phyloP scores from a whole-genome alignment of 2,113 vertebrate genomes.

The Seriola rivoliana region DNA sequence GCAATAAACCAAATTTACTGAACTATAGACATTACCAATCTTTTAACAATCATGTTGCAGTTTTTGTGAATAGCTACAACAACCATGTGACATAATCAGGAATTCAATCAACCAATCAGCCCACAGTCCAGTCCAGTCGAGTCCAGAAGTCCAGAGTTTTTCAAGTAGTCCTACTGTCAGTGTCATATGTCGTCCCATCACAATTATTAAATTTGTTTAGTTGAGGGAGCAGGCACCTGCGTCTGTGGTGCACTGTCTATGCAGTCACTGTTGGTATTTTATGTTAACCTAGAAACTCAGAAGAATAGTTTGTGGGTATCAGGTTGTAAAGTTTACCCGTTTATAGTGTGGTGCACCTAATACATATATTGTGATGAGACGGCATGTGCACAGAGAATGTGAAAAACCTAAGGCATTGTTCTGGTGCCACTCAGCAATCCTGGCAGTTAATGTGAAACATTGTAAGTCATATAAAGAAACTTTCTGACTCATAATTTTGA shows the following conservation, averaged over 20 bases:
- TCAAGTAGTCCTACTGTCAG: not conserved
- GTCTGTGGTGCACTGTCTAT: not conserved
- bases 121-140: not conserved
- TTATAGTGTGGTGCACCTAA: slow-evolving; percentile 22
- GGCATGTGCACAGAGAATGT: not conserved
- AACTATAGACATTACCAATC: not conserved
- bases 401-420: slow-evolving; percentile 10
- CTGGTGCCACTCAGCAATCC: not conserved
- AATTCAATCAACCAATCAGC: not conserved
- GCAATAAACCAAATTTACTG: not conserved
- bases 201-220: slow-evolving; percentile 4
- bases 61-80: not conserved
- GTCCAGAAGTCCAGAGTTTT: not conserved
- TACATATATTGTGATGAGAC: not conserved
- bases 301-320: slow-evolving; percentile 17
- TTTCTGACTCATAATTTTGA: not conserved
- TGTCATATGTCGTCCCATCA: not conserved
- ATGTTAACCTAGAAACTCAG: slow-evolving; percentile 27
- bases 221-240: not conserved
- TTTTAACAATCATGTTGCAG: not conserved
- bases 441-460: not conserved
- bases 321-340: not conserved
- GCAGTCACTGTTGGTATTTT: slow-evolving; percentile 9
- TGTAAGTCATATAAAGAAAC: not conserved
- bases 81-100: not conserved